A percentile compares a stretch with the other conserved stretches of the same genome.
These are phyloP conservation scores for Ormyrus thymus DNA, from an alignment of 2,888 invertebrate species.

Conservation along the genomic window DNA sequence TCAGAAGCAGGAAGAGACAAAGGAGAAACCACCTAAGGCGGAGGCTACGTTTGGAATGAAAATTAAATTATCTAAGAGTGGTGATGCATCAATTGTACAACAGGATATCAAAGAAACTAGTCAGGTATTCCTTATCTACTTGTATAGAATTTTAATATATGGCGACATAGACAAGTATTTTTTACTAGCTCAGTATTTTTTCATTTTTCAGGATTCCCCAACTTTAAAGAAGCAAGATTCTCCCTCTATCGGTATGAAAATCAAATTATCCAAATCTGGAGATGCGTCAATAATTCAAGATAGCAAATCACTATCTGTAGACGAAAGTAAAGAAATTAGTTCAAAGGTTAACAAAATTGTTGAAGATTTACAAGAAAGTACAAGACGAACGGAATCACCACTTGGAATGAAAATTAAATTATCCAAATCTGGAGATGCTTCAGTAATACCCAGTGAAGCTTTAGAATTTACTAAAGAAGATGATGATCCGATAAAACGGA, in stretches of 20 bases:
- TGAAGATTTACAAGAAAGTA: conserved; percentile 20
- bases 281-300: conserved; percentile 50
- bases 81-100: conserved; percentile 66
- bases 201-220: conserved; percentile 34
- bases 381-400: conserved; percentile 45
- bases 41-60: conserved; percentile 67
- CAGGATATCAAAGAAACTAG: conserved; percentile 55
- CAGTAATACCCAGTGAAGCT: conserved; percentile 65
- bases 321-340: conserved; percentile 3
- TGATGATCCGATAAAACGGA: conserved; percentile 63
- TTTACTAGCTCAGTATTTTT: background rate
- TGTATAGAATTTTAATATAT: too few relatives aligned
- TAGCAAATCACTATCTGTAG: background rate
- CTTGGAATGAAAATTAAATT: conserved; percentile 71
- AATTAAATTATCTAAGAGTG: conserved; percentile 66
- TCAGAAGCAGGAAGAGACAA: conserved; percentile 44
- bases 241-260: conserved; percentile 53
- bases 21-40: conserved; percentile 51
- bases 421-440: conserved; percentile 69
- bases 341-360: conserved; percentile 14
- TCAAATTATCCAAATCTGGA: conserved; percentile 51
- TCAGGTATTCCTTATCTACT: conserved; percentile 29
- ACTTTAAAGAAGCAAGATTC: conserved; percentile 50
- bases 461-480: conserved; percentile 56
- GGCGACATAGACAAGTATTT: too few relatives aligned